Evolutionary conservation across 2,797 vertebrate species (phyloP).

Genomic region (Rhynchotus rufescens): DNA sequence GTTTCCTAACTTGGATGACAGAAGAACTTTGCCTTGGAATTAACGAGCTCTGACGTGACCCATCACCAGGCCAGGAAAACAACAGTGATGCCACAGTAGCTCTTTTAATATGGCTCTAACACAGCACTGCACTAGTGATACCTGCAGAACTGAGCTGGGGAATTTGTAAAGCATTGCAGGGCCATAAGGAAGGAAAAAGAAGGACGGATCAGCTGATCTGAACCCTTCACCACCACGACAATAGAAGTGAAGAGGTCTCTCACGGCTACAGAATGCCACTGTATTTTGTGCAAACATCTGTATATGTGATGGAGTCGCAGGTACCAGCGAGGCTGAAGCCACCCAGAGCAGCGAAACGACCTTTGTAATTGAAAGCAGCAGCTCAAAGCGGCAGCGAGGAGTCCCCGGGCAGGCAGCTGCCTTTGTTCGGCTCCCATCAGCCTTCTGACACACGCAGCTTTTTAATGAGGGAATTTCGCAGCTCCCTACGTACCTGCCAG

Average conservation of each 20-base stretch:
- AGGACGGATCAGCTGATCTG: not conserved
- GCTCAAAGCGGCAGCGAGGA: not conserved
- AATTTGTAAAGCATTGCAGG: not conserved
- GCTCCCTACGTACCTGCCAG: not conserved
- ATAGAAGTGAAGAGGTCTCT: not conserved
- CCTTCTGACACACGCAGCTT: not conserved
- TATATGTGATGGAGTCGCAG: fast-evolving
- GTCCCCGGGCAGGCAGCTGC: not conserved
- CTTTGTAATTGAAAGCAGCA: not conserved
- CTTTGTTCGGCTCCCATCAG: conserved; percentile 8
- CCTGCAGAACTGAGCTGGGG: not conserved
- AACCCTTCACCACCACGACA: not conserved
- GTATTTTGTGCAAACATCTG: not conserved
- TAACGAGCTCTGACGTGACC: not conserved
- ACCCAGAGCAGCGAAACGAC: not conserved
- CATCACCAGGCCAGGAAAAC: fast-evolving
- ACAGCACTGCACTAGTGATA: fast-evolving
- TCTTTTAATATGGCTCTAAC: not conserved
- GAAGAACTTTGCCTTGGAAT: not conserved
- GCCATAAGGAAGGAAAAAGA: not conserved
- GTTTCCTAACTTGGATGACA: not conserved
- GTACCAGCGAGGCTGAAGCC: fast-evolving
- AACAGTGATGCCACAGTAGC: not conserved
- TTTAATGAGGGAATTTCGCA: conserved; percentile 34
- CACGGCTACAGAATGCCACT: not conserved